These are phyloP conservation scores for Cacatua alba DNA, from an alignment of 2,113 vertebrate genomes.

Conservation along the genomic window DNA sequence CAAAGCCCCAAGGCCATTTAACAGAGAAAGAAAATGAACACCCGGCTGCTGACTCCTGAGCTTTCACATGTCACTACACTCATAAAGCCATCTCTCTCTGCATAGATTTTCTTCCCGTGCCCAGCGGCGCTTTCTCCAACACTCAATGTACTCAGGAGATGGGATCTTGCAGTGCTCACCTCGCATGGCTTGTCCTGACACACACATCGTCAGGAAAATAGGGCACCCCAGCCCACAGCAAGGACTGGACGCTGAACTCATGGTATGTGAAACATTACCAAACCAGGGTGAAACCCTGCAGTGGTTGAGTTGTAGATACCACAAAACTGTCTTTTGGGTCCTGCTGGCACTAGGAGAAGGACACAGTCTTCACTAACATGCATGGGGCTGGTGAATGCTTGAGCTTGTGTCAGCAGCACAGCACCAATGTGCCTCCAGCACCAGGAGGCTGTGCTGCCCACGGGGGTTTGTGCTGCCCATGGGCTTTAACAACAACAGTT, in stretches of 20 bases:
- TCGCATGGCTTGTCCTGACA: accelerated
- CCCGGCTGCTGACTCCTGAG: background rate
- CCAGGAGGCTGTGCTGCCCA: background rate
- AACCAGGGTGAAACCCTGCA: background rate
- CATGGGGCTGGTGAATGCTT: background rate
- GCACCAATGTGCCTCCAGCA: accelerated
- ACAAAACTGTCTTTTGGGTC: background rate
- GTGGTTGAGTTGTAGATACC: background rate
- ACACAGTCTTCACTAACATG: background rate
- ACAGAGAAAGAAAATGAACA: background rate
- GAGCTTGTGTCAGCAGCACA: background rate
- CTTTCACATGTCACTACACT: background rate
- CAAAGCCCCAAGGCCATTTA: background rate
- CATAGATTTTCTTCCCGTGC: background rate
- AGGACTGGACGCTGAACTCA: background rate
- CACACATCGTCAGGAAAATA: background rate
- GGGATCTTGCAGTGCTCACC: background rate
- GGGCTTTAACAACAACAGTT: background rate
- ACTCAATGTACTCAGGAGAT: background rate
- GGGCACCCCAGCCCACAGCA: background rate
- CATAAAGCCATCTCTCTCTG: background rate
- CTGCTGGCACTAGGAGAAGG: background rate
- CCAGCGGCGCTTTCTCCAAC: background rate
- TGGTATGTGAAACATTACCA: accelerated
- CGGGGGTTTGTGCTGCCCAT: accelerated